Conservation (phyloP, 1,140 invertebrate genomes). For the Platorchestia sp. region DNA sequence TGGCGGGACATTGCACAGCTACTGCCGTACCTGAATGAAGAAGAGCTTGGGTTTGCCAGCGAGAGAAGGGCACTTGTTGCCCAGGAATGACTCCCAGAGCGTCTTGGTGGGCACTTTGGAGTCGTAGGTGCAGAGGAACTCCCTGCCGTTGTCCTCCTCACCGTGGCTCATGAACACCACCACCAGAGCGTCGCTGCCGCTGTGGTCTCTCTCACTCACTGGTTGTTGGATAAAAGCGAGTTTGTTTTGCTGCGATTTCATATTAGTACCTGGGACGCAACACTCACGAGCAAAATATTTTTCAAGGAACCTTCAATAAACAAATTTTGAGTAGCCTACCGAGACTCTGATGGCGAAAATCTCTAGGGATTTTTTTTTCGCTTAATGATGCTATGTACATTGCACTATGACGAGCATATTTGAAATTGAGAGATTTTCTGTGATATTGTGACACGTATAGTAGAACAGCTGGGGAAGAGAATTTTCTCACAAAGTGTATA, state of each 20-base stretch:
- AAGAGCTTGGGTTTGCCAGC: conserved; percentile 96
- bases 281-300: not conserved
- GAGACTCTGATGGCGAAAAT: no score
- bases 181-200: conserved; percentile 83
- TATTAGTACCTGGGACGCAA: not conserved
- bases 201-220: conserved; percentile 78
- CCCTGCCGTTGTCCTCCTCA: conserved; percentile 88
- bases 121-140: conserved; percentile 84
- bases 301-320: not conserved
- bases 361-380: no score
- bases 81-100: conserved; percentile 88
- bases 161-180: conserved; percentile 91
- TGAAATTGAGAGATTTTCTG: no score
- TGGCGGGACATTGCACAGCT: no score
- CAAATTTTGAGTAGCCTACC: no score
- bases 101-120: conserved; percentile 75
- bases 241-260: no score
- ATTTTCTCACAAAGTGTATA: no score
- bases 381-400: no score
- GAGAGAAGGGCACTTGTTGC: conserved; percentile 85
- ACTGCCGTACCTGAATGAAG: conserved; percentile 80
- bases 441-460: no score
- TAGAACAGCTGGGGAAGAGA: no score
- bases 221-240: not conserved
- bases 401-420: no score